Base-by-base conservation (phyloP, 2,797 vertebrate species). In the Sebastes vulpes region DNA sequence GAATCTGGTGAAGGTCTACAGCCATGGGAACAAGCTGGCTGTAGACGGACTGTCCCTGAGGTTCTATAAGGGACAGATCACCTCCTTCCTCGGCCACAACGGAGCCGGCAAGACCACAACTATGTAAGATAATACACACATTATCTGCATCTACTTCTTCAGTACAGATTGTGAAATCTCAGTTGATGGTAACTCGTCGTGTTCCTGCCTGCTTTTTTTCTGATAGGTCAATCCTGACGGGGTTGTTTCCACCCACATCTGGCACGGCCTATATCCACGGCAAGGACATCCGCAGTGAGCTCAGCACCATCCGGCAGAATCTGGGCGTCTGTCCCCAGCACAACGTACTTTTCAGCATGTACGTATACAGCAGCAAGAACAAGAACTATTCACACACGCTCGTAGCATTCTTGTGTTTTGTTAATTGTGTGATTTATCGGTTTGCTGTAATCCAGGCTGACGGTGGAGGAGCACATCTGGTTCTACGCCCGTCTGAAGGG, bases 71-170 rank as follows among this genome's bases (percentile, higher is more conserved):
- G 98, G 97, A 29, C 99, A 99, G 88, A 99, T 99, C 85, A 99
- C 98, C 2, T 99, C 99, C 25, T 99, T 99, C 88, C 94, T 99
- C 28, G 99, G 99, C 21, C 99, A 99, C 94, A 99, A 99, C 1
- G 99, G 99, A 93, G 99, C 99, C 4, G 99, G 99, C 50, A 99
- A 99, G 93, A 99, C 99, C 38, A 99, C 99, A 57, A 99, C 98
- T 18, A 99, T 99, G 99, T 99, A 97, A 97, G 97, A 83, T 25
- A 25, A 56, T 6, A 4, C 18, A 57, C 31, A 29, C 12, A 3
- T 26, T 6, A 35, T 38, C 59, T 4, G 46, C 7, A 20, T n/a
- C 46, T 50, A n/a, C 18, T n/a, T 42, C 38, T 42, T 16, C 42
- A 18, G 7, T 46, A 46, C 42, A 46, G 42, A 7, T 46, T 46